Evolutionary conservation across 2,888 invertebrate genomes (phyloP), one percentile per base, ranked within the genome.

Genomic region (Boloria selene): DNA sequence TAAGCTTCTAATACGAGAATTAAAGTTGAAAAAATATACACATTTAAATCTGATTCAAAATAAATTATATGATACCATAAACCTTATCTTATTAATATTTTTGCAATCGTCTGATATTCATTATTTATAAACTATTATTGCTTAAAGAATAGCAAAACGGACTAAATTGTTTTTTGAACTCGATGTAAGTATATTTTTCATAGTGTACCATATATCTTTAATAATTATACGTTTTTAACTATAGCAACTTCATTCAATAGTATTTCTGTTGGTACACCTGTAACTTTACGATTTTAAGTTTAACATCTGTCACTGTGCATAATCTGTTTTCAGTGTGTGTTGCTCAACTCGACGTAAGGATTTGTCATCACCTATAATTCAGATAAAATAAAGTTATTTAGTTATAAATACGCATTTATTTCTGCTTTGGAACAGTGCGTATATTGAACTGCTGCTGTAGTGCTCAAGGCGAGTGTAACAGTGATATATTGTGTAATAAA

Each of bases 401-500:
- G 18, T 16, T 49, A 47, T 55, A 59, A 60, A 62, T n/a, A 38
- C 65, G 38, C 14, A 18, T 14, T 47, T 54, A 54, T 64, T 60
- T 38, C 53, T 13, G 7, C 31, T 44, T 14, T 14, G 42, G 42
- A 17, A 62, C 49, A 49, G 53, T 53, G 49, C 13, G 18, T 14
- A 10, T 50, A 10, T 13, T 52, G 44, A 49, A 10, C 31, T 42
- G 45, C 26, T 6, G 45, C 54, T 61, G 42, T 13, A 54, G 54
- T 62, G 55, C 16, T 22, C 18, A 63, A 31, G 26, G 54, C 55
- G 64, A 10, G 61, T 64, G 66, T 31, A 18, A 18, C 62, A 69
- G 59, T 67, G 70, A 63, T 53, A 69, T 31, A 53, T 69, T 61
- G 65, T 66, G 67, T 58, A 22, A 2, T 49, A 52, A 67, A 72